Conservation (phyloP, 2,888 invertebrate species). For the Sphaerophoria taeniata region DNA sequence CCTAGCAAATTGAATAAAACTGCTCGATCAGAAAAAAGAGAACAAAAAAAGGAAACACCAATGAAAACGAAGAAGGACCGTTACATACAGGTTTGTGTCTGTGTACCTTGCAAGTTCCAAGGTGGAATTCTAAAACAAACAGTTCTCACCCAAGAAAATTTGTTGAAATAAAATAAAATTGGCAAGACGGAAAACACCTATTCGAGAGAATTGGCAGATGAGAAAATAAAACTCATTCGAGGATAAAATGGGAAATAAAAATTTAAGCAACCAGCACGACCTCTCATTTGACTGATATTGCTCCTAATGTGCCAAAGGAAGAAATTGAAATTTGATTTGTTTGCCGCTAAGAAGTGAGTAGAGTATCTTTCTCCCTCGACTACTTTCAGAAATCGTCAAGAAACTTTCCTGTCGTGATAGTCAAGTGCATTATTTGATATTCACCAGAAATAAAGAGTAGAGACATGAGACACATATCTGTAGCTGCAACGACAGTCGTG, state of each 20-base stretch:
- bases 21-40: not conserved
- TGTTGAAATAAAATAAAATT: slow-evolving; percentile 26
- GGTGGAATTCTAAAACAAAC: slow-evolving; percentile 38
- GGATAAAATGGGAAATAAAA: slow-evolving; percentile 28
- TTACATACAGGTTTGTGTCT: not conserved
- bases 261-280: not conserved
- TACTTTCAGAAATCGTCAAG: too few relatives aligned
- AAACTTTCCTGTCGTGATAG: too few relatives aligned
- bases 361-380: too few relatives aligned
- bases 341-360: slow-evolving; percentile 40
- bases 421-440: too few relatives aligned
- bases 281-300: not conserved
- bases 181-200: slow-evolving; percentile 15
- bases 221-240: slow-evolving; percentile 23
- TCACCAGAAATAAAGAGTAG: too few relatives aligned
- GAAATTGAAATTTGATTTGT: slow-evolving; percentile 71
- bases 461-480: too few relatives aligned
- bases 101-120: not conserved
- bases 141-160: slow-evolving; percentile 36
- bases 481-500: too few relatives aligned
- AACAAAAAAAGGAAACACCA: not conserved
- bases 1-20: slow-evolving; percentile 39
- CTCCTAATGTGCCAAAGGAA: slow-evolving; percentile 27
- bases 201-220: slow-evolving; percentile 3
- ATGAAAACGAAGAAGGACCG: not conserved